Conservation (phyloP, 2,113 vertebrate genomes). For the Taurulus bubalis region DNA sequence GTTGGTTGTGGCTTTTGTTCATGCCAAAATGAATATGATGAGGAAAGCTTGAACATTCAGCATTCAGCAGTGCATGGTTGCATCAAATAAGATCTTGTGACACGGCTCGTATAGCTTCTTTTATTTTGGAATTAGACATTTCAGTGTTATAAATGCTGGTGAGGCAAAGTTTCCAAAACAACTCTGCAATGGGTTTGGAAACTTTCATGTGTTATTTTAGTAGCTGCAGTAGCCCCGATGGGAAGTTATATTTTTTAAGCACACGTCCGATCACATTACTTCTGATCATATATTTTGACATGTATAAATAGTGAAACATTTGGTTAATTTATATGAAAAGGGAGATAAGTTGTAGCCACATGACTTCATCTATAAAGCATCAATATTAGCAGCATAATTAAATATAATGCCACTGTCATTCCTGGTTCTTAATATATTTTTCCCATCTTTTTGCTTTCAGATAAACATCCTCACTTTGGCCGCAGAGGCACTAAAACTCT, state of each 20-base stretch:
- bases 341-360: conserved; percentile 16
- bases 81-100: neutral
- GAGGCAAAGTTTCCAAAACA: neutral
- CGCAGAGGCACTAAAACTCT: conserved; percentile 23
- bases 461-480: conserved; percentile 29
- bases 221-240: neutral
- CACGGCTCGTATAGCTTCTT: neutral
- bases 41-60: neutral
- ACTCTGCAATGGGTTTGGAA: neutral
- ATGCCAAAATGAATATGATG: neutral
- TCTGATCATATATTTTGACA: neutral
- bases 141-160: neutral
- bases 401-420: conserved; percentile 22
- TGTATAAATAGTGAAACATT: neutral
- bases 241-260: neutral
- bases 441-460: conserved; percentile 25
- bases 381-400: conserved; percentile 38
- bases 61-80: neutral
- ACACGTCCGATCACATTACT: neutral
- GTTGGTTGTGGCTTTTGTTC: neutral
- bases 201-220: neutral
- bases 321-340: conserved; percentile 14
- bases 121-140: neutral
- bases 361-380: conserved; percentile 47
- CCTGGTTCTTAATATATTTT: conserved; percentile 43